Evolutionary conservation across 1,140 invertebrate genomes (phyloP).

Genomic region (Periplaneta americana): DNA sequence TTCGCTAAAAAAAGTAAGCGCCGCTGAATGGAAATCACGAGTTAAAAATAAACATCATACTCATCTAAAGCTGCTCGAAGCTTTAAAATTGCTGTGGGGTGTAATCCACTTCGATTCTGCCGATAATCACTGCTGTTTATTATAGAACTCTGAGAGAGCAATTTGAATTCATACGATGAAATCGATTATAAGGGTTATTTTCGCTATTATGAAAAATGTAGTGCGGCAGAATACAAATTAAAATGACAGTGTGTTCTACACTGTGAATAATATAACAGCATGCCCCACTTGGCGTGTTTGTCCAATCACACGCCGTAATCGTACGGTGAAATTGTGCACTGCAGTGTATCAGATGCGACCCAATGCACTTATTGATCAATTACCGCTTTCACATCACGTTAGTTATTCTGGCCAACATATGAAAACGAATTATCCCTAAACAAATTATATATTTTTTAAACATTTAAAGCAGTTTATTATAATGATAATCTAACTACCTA

Average conservation of each 20-base stretch:
- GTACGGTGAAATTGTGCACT: background rate
- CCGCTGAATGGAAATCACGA: too few relatives aligned
- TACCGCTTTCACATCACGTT: background rate
- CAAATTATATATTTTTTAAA: background rate
- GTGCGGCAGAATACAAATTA: background rate
- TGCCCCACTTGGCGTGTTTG: background rate
- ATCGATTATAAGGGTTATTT: too few relatives aligned
- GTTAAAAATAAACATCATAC: too few relatives aligned
- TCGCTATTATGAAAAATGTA: background rate
- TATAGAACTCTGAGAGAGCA: too few relatives aligned
- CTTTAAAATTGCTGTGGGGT: too few relatives aligned
- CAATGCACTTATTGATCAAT: background rate
- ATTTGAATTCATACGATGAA: too few relatives aligned
- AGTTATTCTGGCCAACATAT: background rate
- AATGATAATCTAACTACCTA: too few relatives aligned
- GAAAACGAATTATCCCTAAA: background rate
- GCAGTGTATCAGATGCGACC: background rate
- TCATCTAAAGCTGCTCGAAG: too few relatives aligned
- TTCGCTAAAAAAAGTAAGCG: too few relatives aligned
- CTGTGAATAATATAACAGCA: background rate
- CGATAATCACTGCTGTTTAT: too few relatives aligned
- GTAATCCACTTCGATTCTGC: too few relatives aligned
- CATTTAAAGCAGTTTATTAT: background rate
- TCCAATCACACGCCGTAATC: too few relatives aligned
- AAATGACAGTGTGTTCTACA: background rate